Conservation (phyloP, 2,888 invertebrate species). For the Philereme vetulata region DNA sequence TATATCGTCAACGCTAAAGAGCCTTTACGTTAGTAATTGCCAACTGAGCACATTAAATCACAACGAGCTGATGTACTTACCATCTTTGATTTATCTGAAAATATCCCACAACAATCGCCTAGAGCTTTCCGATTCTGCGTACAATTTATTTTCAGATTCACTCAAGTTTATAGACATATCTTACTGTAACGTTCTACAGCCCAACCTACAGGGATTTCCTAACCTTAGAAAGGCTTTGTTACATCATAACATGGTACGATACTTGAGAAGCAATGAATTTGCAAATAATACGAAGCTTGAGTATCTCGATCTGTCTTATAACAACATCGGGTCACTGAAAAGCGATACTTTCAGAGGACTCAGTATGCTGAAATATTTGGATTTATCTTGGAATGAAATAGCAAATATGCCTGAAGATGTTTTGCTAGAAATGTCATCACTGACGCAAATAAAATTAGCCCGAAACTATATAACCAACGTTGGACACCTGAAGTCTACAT, state of each 20-base stretch:
- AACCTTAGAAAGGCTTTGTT: constrained; percentile 83
- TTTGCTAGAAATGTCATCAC: constrained; percentile 84
- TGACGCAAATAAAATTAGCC: constrained; percentile 86
- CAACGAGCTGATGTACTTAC: constrained; percentile 82
- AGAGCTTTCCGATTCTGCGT: constrained; percentile 68
- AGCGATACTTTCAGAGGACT: constrained; percentile 85
- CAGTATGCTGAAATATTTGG: constrained; percentile 82
- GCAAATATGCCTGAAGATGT: constrained; percentile 82
- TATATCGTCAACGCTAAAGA: constrained; percentile 77
- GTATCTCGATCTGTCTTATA: constrained; percentile 86
- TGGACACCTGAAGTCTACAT: constrained; percentile 82
- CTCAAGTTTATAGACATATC: constrained; percentile 84
- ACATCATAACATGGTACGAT: constrained; percentile 86
- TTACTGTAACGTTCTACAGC: constrained; percentile 84
- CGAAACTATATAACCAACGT: constrained; percentile 86
- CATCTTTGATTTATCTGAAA: constrained; percentile 83
- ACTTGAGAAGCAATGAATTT: constrained; percentile 84
- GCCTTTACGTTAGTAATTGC: constrained; percentile 84
- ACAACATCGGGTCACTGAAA: constrained; percentile 85
- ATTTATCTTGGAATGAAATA: constrained; percentile 89
- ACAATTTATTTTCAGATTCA: constrained; percentile 76
- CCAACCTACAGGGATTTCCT: constrained; percentile 85
- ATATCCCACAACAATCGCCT: constrained; percentile 85
- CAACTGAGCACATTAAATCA: constrained; percentile 77
- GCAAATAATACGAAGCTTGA: constrained; percentile 84